Percentiles rank a stretch among this genome's conserved stretches.
phyloP scores from a whole-genome alignment of 2,113 vertebrate species.

The Microcebus ravelobensis region DNA sequence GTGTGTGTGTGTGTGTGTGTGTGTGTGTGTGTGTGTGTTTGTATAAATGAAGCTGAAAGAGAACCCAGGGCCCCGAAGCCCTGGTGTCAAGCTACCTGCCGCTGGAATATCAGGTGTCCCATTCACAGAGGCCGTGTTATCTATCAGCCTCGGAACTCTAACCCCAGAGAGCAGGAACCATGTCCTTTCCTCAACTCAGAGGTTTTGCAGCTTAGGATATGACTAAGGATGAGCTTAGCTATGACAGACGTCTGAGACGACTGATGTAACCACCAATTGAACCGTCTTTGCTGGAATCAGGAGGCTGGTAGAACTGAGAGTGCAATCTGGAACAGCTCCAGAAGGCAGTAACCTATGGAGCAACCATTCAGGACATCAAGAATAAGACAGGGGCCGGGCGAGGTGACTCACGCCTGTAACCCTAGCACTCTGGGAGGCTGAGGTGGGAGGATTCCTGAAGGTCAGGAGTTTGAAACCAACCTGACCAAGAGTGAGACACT shows the following conservation, averaged over 20 bases:
- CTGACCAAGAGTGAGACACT: too few relatives aligned
- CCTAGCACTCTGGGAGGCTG: too few relatives aligned
- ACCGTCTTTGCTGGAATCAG: neutral
- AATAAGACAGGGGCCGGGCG: neutral
- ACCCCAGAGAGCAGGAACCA: neutral
- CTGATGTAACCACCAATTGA: neutral
- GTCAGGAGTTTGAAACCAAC: too few relatives aligned
- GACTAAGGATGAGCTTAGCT: neutral
- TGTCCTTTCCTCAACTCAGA: neutral
- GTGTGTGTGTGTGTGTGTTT: neutral
- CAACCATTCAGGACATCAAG: neutral
- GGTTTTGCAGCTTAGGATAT: neutral
- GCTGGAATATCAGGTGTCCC: constrained; percentile 58
- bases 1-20: neutral
- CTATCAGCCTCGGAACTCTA: neutral
- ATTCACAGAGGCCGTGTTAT: neutral
- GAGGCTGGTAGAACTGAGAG: neutral
- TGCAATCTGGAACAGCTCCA: neutral
- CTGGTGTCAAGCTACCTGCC: constrained; percentile 61
- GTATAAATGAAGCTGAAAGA: constrained; percentile 58
- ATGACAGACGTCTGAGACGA: too few relatives aligned
- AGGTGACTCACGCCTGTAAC: too few relatives aligned
- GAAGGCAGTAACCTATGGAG: neutral
- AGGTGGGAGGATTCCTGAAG: too few relatives aligned
- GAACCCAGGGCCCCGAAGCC: constrained; percentile 10